Conservation (phyloP, 2,113 vertebrate genomes). For the Bothrops jararaca region DNA sequence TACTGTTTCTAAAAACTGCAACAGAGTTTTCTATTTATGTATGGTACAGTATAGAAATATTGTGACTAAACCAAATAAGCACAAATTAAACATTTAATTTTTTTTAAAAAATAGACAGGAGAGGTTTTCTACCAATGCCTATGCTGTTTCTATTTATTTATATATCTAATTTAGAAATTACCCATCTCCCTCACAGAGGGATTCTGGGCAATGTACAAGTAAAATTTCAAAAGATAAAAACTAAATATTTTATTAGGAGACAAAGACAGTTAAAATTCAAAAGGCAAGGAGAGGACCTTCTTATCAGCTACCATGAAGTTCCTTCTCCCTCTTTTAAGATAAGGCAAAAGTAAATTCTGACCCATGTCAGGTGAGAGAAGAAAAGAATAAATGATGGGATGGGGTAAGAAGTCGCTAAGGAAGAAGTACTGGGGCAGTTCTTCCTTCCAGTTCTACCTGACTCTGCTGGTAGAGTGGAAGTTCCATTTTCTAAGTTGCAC, state of each 20-base stretch:
- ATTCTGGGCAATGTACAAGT: background rate
- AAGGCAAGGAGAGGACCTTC: background rate
- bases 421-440: background rate
- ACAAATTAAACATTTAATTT: background rate
- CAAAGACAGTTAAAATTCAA: background rate
- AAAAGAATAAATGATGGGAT: background rate
- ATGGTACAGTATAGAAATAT: background rate
- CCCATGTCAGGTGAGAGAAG: background rate
- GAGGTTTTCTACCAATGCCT: background rate
- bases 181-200: background rate
- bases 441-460: no score
- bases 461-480: background rate
- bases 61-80: background rate
- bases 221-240: background rate
- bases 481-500: background rate
- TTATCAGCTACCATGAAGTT: background rate
- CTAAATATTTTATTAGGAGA: background rate
- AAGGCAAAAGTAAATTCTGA: background rate
- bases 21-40: background rate
- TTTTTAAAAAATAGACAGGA: background rate
- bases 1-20: background rate
- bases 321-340: background rate
- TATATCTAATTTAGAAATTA: background rate
- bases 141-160: background rate
- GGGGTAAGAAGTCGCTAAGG: background rate